These are phyloP conservation scores for Myotis daubentonii DNA, from an alignment of 2,797 vertebrate genomes.

Conservation along the genomic window DNA sequence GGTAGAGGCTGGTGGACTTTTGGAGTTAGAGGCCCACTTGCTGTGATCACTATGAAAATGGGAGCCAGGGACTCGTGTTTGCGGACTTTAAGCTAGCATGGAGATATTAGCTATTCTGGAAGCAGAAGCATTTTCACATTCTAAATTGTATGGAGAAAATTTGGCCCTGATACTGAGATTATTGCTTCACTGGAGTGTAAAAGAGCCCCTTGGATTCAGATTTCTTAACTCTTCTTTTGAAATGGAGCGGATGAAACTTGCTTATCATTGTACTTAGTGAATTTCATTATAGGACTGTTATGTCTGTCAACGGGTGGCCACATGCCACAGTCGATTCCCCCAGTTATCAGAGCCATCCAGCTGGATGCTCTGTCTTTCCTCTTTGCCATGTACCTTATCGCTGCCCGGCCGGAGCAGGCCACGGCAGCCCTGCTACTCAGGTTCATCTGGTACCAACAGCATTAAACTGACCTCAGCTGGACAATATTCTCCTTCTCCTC, in stretches of 20 bases:
- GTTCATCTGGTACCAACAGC: not conserved
- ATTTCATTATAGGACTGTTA: constrained; percentile 70
- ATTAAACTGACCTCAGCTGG: not conserved
- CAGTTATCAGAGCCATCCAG: constrained; percentile 68
- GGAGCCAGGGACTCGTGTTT: not conserved
- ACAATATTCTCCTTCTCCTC: not conserved
- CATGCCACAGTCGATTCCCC: constrained; percentile 49
- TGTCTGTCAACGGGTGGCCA: constrained; percentile 63
- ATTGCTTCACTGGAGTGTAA: constrained; percentile 67
- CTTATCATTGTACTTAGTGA: constrained; percentile 66
- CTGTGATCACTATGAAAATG: constrained; percentile 55
- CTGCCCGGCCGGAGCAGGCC: not conserved
- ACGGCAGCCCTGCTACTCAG: not conserved
- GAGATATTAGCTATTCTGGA: constrained; percentile 51
- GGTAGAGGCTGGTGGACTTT: not conserved
- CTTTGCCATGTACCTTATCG: not conserved
- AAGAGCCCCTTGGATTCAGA: constrained; percentile 54
- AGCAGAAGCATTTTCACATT: constrained; percentile 61
- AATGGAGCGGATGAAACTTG: constrained; percentile 70
- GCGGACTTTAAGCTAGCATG: not conserved
- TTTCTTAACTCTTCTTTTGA: constrained; percentile 75
- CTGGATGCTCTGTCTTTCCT: not conserved
- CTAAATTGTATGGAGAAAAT: constrained; percentile 56
- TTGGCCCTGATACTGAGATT: constrained; percentile 71
- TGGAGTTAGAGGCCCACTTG: not conserved